Conservation (phyloP, 1,140 invertebrate genomes). For the Zaprionus vittiger region DNA sequence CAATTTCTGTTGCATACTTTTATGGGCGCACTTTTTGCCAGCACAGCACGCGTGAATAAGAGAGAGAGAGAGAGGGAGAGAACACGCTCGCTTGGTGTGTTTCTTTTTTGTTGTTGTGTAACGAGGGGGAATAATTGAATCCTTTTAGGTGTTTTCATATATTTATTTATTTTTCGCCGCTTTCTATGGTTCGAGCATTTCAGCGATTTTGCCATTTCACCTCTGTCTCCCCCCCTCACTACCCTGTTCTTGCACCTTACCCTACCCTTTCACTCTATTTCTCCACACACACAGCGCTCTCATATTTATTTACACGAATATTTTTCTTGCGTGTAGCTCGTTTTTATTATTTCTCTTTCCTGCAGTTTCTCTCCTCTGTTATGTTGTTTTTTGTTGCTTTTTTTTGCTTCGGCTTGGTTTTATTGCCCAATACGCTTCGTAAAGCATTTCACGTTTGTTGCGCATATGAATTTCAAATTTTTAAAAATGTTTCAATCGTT, state of each 20-base stretch:
- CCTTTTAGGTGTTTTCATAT: slow-evolving; percentile 81
- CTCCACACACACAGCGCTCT: slow-evolving; percentile 2
- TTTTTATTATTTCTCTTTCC: slow-evolving; percentile 34
- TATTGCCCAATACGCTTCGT: slow-evolving; percentile 80
- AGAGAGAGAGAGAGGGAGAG: not conserved
- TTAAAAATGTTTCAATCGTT: slow-evolving; percentile 79
- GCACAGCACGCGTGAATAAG: not conserved
- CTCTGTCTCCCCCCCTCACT: not conserved
- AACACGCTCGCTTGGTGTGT: not conserved
- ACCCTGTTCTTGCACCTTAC: not conserved
- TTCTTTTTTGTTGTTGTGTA: slow-evolving; percentile 62
- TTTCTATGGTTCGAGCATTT: slow-evolving; percentile 51
- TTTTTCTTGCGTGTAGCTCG: slow-evolving; percentile 48
- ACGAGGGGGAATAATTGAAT: slow-evolving; percentile 83
- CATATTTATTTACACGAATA: slow-evolving; percentile 51
- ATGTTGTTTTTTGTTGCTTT: slow-evolving; percentile 6
- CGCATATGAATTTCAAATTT: slow-evolving; percentile 83
- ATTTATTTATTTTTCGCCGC: slow-evolving; percentile 51
- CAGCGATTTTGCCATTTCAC: slow-evolving; percentile 43
- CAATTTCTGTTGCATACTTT: slow-evolving; percentile 80
- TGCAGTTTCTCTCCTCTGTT: not conserved
- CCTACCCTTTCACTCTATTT: slow-evolving; percentile 1
- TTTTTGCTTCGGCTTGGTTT: slow-evolving; percentile 62
- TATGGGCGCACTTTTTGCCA: slow-evolving; percentile 71
- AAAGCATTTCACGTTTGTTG: slow-evolving; percentile 82